phyloP scores from a whole-genome alignment of 2,888 invertebrate species.

The Cetonia aurata region DNA sequence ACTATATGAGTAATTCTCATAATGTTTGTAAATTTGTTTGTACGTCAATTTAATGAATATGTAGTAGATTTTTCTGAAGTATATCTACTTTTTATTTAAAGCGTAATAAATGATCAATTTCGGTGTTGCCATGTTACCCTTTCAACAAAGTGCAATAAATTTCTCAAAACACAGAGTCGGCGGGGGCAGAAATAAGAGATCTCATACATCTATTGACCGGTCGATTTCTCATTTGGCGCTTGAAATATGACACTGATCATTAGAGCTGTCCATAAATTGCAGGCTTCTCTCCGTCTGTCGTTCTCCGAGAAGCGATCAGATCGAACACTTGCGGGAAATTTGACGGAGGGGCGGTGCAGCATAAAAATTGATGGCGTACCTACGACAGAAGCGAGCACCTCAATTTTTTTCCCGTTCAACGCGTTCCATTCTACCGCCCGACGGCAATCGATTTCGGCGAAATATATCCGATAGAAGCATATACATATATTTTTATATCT shows the following conservation, averaged over 20 bases:
- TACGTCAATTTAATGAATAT: too few species aligned
- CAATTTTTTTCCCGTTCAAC: slow-evolving; percentile 6
- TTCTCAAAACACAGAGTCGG: slow-evolving; percentile 13
- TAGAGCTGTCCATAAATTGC: slow-evolving; percentile 31
- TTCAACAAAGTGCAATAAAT: slow-evolving; percentile 8
- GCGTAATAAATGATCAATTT: slow-evolving; percentile 8
- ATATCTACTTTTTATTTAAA: too few species aligned
- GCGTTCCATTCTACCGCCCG: background rate
- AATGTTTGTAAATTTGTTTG: too few species aligned
- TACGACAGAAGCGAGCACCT: slow-evolving; percentile 6
- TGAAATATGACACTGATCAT: slow-evolving; percentile 30
- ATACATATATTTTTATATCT: too few species aligned
- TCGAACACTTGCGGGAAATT: too few species aligned
- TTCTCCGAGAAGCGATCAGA: slow-evolving; percentile 4
- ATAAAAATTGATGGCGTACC: slow-evolving; percentile 31
- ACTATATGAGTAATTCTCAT: too few species aligned
- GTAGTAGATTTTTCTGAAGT: too few species aligned
- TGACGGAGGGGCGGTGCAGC: slow-evolving; percentile 14
- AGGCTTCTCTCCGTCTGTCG: slow-evolving; percentile 16
- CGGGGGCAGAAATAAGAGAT: slow-evolving; percentile 5
- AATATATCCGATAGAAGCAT: too few species aligned
- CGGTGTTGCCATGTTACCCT: background rate
- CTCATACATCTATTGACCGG: slow-evolving; percentile 26
- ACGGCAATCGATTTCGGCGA: slow-evolving; percentile 5
- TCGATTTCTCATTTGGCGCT: slow-evolving; percentile 34